These are phyloP conservation scores for Cardiocondyla obscurior DNA, from an alignment of 1,140 invertebrate species.

Conservation along the genomic window DNA sequence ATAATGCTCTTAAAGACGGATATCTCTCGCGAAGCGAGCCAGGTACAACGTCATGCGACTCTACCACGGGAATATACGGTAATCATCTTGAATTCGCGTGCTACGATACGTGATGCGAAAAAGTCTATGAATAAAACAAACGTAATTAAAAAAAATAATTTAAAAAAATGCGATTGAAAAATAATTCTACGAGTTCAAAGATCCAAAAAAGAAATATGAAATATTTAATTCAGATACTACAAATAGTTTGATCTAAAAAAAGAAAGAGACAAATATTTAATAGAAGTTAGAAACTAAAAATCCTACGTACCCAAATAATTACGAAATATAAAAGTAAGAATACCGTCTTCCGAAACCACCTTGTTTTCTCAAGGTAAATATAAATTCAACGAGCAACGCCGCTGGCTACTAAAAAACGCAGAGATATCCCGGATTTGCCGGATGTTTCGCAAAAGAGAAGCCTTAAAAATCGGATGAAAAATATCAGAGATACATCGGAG, in stretches of 20 bases:
- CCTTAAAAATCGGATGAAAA: background rate
- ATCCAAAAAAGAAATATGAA: background rate
- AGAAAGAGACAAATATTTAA: background rate
- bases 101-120: background rate
- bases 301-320: background rate
- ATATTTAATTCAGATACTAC: background rate
- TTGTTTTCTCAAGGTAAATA: background rate
- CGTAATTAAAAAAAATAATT: too few species aligned
- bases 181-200: background rate
- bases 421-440: background rate
- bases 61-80: constrained; percentile 6
- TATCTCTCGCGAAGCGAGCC: constrained; percentile 79
- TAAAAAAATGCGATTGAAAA: background rate
- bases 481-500: constrained; percentile 35
- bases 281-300: background rate
- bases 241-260: background rate
- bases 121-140: background rate
- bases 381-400: background rate
- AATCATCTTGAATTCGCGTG: constrained; percentile 7
- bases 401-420: background rate
- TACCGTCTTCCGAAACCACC: background rate
- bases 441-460: background rate
- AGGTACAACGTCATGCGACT: constrained; percentile 66
- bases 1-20: constrained; percentile 84
- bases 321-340: background rate